A percentile compares a stretch with the other conserved stretches of the same genome.
These are phyloP conservation scores for Palythoa grandis DNA, from an alignment of 92 coral and sea anemone species.

Conservation along the genomic window DNA sequence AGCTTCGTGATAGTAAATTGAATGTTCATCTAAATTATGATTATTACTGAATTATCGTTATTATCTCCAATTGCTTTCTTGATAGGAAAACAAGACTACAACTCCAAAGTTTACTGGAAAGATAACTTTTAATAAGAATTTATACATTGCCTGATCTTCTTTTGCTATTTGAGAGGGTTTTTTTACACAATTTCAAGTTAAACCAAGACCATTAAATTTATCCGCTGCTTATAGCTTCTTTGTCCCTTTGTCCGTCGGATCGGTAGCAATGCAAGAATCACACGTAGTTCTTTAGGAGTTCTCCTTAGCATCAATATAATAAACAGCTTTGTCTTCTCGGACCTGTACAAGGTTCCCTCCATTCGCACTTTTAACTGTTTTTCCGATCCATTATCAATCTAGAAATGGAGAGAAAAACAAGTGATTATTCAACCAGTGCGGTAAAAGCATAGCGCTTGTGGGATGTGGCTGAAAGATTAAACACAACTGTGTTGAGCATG, in stretches of 20 bases:
- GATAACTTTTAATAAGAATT: neutral
- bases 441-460: no score
- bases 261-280: neutral
- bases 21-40: no score
- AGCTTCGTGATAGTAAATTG: no score
- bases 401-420: neutral
- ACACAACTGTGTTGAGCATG: no score
- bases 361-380: neutral
- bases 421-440: neutral
- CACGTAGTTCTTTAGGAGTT: neutral
- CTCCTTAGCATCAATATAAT: neutral
- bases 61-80: no score
- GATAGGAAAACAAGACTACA: neutral
- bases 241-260: neutral
- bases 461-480: no score
- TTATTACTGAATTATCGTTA: no score
- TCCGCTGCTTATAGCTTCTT: neutral
- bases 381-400: neutral
- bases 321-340: slow-evolving; percentile 2
- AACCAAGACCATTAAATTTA: neutral
- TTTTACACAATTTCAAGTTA: neutral
- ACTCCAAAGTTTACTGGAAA: neutral
- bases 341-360: neutral
- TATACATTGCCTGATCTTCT: neutral
- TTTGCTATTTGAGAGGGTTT: neutral